Base-by-base conservation (phyloP, 2,113 vertebrate species). In the Ailuropoda melanoleuca region DNA sequence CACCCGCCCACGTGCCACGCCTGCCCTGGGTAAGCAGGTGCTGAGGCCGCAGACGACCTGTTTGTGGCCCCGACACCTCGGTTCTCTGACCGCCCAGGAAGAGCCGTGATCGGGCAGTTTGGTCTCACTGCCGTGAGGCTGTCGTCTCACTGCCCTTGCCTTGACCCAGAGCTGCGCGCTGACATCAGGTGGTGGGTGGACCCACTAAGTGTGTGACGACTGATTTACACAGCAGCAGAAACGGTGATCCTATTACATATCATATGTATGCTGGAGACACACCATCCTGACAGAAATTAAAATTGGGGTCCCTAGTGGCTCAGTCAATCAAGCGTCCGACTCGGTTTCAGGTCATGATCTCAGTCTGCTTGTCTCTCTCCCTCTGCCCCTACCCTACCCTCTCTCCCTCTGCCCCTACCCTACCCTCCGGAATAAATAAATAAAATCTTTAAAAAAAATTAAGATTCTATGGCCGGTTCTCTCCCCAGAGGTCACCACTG, bases 51-150 rank as follows among this genome's bases (percentile, higher is more conserved):
- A 9, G 46, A 50, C n/a, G 43, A 43, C 43, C 43, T 43, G 43
- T 2, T 19, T 23, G 10, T 5, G 26, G 29, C 24, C 55, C 55
- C 31, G 66, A 29, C 43, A 12, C 50, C 62, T 55, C 0, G 24
- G 60, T 19, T 56, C 77, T 56, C 46, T 55, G 62, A 68, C 26
- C 3, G 48, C 43, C 6, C 62, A 19, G n/a, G 50, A 8, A 46
- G 4, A 21, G 50, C 4, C 3, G 0, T 10, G 50, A 34, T 3
- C 3, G 26, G 34, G 50, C 64, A 11, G 62, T 66, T 17, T 31
- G 2, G 31, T 53, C 53, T 53, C 53, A 43, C 14, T 53, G 53
- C 53, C 53, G 15, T 15, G 3, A 15, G 50, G 53, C 53, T 53
- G 53, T 53, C 53, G 15, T 53, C 53, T 53, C 14, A 0, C 3